Base-by-base conservation (phyloP, 2,113 vertebrate genomes). In the Kryptolebias marmoratus region DNA sequence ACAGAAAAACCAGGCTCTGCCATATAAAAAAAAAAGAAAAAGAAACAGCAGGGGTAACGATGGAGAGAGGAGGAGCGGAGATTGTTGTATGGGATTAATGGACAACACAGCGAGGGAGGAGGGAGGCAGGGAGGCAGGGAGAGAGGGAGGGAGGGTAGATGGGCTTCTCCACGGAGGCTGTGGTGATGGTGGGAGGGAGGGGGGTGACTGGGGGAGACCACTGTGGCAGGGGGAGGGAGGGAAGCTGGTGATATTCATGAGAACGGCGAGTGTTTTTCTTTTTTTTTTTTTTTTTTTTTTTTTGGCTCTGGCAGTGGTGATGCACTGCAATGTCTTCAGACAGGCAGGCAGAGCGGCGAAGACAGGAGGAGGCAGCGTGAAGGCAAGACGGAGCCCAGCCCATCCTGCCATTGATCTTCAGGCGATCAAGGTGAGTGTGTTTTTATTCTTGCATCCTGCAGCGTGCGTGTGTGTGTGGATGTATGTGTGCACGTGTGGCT, bases 341-440 rank as follows among this genome's bases (percentile, higher is more conserved):
- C 77, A 90, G 82, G 73, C 75, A 45, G 79, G 75, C 54, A 62
- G 64, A 80, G 79, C 22, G 44, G 45, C 68, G 62, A 30, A 8
- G 83, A 75, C 69, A 78, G 57, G 53, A 49, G 50, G 49, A 53
- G n/a, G 28, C 42, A n/a, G 39, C 57, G 61, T 50, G 74, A 62
- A 74, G 64, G 77, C 54, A 62, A 73, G 86, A 87, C 58, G 52
- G 77, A 83, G 75, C 73, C 77, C 80, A 71, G 80, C 81, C 85
- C 81, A 77, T 86, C 82, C 79, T 59, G 18, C 71, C 77, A 75
- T 72, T 89, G 80, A 88, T 91, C 88, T 88, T 65, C 57, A 83
- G 79, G 75, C 80, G 59, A 91, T 81, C 86, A 91, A 93, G 91
- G 91, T 93, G 91, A 93, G 90, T 64, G 81, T 85, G 69, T 49